A percentile compares a stretch with the other conserved stretches of the same genome.
Evolutionary conservation across 2,113 vertebrate species (phyloP).

Genomic region (Ammodytes dubius): DNA sequence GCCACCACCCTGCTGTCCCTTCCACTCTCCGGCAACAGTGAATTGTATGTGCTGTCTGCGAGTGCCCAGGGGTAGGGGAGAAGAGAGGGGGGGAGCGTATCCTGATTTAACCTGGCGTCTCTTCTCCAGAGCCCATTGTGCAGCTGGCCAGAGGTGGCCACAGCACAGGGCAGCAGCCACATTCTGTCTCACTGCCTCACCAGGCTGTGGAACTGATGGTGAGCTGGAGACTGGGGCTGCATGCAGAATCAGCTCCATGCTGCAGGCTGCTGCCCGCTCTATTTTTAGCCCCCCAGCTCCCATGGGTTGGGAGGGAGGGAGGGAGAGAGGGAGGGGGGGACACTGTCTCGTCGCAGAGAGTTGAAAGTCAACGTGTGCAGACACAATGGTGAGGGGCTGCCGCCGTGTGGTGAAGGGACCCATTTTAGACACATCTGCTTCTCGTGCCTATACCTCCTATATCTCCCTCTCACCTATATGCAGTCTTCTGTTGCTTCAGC

Average conservation of each 20-base stretch:
- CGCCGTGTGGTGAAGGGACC: conserved; percentile 52
- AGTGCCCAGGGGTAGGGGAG: conserved; percentile 50
- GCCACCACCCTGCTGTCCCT: conserved; percentile 48
- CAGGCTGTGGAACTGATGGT: conserved; percentile 66
- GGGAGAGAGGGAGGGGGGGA: neutral
- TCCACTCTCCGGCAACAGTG: conserved; percentile 60
- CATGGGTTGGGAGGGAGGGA: conserved; percentile 64
- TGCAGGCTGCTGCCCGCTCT: conserved; percentile 81
- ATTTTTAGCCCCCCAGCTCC: conserved; percentile 82
- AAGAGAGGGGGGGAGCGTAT: conserved; percentile 36
- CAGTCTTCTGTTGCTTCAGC: conserved; percentile 38
- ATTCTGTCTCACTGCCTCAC: conserved; percentile 60
- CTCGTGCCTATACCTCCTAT: conserved; percentile 35
- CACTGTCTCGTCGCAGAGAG: conserved; percentile 82
- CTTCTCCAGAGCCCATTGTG: conserved; percentile 45
- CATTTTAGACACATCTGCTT: conserved; percentile 36
- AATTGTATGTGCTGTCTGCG: conserved; percentile 46
- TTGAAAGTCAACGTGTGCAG: conserved; percentile 85
- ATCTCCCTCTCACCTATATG: conserved; percentile 48
- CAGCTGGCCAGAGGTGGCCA: conserved; percentile 75
- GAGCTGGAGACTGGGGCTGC: conserved; percentile 80
- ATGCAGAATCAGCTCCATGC: conserved; percentile 83
- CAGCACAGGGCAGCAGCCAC: conserved; percentile 60
- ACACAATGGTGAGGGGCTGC: conserved; percentile 81
- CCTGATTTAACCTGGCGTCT: conserved; percentile 75